These are phyloP conservation scores for Antrozous pallidus DNA, from an alignment of 2,797 vertebrate species.

Conservation along the genomic window DNA sequence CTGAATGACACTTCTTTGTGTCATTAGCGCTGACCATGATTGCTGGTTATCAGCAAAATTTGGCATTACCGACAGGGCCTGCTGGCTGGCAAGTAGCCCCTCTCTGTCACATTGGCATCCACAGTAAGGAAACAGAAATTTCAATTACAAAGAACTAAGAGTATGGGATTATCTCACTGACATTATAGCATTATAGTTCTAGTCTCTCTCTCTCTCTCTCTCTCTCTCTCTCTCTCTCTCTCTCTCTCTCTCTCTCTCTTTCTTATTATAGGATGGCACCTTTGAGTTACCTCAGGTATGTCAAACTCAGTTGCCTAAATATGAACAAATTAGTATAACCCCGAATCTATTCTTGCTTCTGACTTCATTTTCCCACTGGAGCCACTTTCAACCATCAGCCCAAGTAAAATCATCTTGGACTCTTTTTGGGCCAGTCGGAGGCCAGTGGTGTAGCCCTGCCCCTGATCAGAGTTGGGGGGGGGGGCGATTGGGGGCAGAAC, in stretches of 20 bases:
- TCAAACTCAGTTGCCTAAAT: neutral
- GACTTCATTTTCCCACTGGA: neutral
- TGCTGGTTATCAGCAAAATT: neutral
- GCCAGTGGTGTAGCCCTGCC: too few relatives aligned
- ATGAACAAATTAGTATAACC: neutral
- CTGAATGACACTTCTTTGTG: constrained; percentile 19
- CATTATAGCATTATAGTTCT: neutral
- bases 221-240: neutral
- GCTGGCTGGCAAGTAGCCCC: neutral
- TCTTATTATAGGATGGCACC: neutral
- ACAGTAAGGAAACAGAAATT: neutral
- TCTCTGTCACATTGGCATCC: neutral
- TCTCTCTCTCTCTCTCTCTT: neutral
- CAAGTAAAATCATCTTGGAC: neutral
- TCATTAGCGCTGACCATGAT: neutral
- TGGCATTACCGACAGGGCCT: constrained; percentile 17
- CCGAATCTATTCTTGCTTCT: neutral
- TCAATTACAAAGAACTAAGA: constrained; percentile 11
- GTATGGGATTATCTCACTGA: neutral
- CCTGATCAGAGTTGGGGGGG: too few relatives aligned
- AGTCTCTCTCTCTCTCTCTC: neutral
- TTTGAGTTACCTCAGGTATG: neutral
- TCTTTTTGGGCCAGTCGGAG: too few relatives aligned
- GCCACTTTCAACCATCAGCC: neutral
- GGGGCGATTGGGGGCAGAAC: too few relatives aligned